Percentiles rank a stretch among this genome's conserved stretches.
These are phyloP conservation scores for Whitmania pigra DNA, from an alignment of 1,140 invertebrate species.

Conservation along the genomic window DNA sequence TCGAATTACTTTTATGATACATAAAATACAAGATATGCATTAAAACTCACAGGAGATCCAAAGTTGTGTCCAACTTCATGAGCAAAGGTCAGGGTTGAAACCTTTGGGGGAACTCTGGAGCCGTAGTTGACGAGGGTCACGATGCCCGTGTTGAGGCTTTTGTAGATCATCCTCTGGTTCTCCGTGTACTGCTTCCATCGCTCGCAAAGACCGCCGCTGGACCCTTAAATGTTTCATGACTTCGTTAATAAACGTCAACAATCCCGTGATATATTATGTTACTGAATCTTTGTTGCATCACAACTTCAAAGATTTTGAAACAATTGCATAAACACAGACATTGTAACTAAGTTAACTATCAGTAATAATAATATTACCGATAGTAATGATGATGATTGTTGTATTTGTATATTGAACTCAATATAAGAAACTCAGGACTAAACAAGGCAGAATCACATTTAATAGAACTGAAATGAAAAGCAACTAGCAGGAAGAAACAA, in stretches of 20 bases:
- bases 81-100: constrained; percentile 84
- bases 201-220: constrained; percentile 13
- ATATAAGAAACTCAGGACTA: no score
- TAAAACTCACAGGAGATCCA: constrained; percentile 54
- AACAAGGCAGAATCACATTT: no score
- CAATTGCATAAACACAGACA: no score
- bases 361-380: no score
- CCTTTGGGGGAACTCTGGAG: constrained; percentile 69
- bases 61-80: constrained; percentile 99
- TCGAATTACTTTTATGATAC: background rate
- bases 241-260: background rate
- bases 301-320: no score
- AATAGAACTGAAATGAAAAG: no score
- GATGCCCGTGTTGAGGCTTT: constrained; percentile 91
- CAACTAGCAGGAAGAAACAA: no score
- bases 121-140: constrained; percentile 99
- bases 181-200: constrained; percentile 17
- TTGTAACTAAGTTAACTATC: no score
- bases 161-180: constrained; percentile 24
- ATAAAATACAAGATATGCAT: background rate
- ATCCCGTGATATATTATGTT: background rate
- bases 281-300: no score
- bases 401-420: no score
- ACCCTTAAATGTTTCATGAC: background rate
- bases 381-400: no score